Percentiles rank a stretch among this genome's conserved stretches.
These are phyloP conservation scores for Bombus pascuorum DNA, from an alignment of 1,140 invertebrate genomes.

Conservation along the genomic window DNA sequence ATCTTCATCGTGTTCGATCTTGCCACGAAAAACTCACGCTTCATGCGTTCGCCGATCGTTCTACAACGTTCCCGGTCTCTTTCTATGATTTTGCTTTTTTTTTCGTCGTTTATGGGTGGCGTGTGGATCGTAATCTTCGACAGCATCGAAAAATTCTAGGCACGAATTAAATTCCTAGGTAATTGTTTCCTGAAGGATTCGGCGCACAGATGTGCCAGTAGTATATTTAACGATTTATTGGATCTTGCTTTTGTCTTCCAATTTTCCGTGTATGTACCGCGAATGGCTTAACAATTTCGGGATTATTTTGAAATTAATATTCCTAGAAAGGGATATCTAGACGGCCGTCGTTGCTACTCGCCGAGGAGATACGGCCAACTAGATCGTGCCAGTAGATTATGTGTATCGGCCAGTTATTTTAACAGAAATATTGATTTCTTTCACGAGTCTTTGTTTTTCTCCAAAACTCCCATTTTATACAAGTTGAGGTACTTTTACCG, in stretches of 20 bases:
- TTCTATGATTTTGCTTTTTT: background rate
- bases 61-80: background rate
- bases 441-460: too few species aligned
- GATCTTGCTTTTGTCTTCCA: background rate
- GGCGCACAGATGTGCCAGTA: rapidly evolving
- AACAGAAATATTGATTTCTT: too few species aligned
- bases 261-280: too few species aligned
- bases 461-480: too few species aligned
- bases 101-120: background rate
- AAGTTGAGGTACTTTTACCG: too few species aligned
- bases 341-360: too few species aligned
- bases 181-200: background rate
- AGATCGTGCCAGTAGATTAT: too few species aligned
- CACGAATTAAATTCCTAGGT: background rate
- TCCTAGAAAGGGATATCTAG: too few species aligned
- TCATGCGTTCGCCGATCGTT: background rate
- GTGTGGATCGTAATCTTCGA: background rate
- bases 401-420: too few species aligned
- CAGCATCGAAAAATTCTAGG: background rate
- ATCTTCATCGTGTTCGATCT: conserved; percentile 19
- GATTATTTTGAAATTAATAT: too few species aligned
- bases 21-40: conserved; percentile 30
- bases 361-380: too few species aligned
- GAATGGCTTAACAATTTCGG: too few species aligned
- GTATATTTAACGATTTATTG: background rate